Conservation (phyloP, 92 coral and sea anemone species). For the Anthopleura xanthogrammica region DNA sequence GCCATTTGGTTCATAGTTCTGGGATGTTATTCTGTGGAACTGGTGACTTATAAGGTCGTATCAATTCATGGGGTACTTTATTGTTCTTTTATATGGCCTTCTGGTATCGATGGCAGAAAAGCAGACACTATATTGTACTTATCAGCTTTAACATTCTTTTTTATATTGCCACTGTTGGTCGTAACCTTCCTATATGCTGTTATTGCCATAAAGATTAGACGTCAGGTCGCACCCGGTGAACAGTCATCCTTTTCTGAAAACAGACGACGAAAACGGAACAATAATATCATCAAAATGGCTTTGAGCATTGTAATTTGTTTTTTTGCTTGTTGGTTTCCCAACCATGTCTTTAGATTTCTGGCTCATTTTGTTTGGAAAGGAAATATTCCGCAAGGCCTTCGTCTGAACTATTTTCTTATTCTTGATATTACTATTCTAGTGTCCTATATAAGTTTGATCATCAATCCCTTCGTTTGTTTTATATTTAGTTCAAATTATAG, state of each 20-base stretch:
- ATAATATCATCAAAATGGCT: neutral
- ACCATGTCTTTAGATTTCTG: neutral
- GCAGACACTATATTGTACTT: neutral
- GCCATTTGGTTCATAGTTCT: constrained; percentile 5
- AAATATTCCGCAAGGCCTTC: neutral
- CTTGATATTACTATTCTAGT: neutral
- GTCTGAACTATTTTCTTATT: neutral
- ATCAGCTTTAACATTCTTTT: neutral
- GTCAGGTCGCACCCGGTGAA: neutral
- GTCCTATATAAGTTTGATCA: constrained; percentile 11
- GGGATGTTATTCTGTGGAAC: neutral
- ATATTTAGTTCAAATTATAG: neutral
- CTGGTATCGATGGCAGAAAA: neutral
- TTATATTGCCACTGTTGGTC: neutral
- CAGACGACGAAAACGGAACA: constrained; percentile 5
- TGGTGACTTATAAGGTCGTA: no score
- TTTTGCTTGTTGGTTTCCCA: constrained; percentile 4
- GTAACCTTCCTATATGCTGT: neutral
- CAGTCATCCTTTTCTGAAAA: neutral
- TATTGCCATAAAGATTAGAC: constrained; percentile 1
- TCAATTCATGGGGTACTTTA: no score
- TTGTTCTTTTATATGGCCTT: neutral
- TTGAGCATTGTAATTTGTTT: neutral
- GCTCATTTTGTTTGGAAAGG: neutral
- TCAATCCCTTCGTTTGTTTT: constrained; percentile 15